phyloP scores from a whole-genome alignment of 1,140 invertebrate genomes.

The Chrysomallon squamiferum region DNA sequence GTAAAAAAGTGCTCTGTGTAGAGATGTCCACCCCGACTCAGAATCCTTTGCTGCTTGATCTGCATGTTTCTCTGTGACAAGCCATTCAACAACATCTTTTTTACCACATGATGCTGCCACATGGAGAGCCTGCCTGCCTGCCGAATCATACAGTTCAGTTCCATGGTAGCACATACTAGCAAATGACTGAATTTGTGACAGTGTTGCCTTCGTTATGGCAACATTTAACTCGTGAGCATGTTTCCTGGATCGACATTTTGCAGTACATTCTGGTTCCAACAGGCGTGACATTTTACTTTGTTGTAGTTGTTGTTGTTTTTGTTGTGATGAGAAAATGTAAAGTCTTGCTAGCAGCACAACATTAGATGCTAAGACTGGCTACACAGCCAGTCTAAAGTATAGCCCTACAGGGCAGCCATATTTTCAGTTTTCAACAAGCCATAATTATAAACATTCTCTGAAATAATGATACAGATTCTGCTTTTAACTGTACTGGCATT shows the following conservation, averaged over 20 bases:
- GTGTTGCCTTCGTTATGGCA: conserved; percentile 68
- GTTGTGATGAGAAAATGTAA: not conserved
- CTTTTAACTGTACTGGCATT: not conserved
- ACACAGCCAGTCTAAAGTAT: conserved; percentile 6
- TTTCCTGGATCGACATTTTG: conserved; percentile 69
- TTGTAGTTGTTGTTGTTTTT: too few relatives aligned
- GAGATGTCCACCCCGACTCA: conserved; percentile 78
- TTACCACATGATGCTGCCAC: conserved; percentile 75
- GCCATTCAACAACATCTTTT: conserved; percentile 71
- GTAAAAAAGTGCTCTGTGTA: conserved; percentile 79
- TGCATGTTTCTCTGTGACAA: conserved; percentile 69
- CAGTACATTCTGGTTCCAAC: conserved; percentile 50
- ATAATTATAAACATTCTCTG: conserved; percentile 37
- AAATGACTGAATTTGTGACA: conserved; percentile 51
- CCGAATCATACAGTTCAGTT: conserved; percentile 61
- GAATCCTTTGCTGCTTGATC: conserved; percentile 72
- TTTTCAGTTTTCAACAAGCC: conserved; percentile 28
- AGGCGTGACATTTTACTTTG: conserved; percentile 24
- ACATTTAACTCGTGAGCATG: conserved; percentile 71
- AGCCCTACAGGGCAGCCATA: conserved; percentile 39
- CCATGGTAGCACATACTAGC: conserved; percentile 69
- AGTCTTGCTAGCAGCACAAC: too few relatives aligned
- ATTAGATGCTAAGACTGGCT: conserved; percentile 25
- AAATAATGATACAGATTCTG: conserved; percentile 18
- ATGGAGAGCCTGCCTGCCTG: conserved; percentile 73